Percentiles rank a stretch among this genome's conserved stretches.
phyloP scores from a whole-genome alignment of 1,140 invertebrate genomes.

The Odontomachus brunneus region DNA sequence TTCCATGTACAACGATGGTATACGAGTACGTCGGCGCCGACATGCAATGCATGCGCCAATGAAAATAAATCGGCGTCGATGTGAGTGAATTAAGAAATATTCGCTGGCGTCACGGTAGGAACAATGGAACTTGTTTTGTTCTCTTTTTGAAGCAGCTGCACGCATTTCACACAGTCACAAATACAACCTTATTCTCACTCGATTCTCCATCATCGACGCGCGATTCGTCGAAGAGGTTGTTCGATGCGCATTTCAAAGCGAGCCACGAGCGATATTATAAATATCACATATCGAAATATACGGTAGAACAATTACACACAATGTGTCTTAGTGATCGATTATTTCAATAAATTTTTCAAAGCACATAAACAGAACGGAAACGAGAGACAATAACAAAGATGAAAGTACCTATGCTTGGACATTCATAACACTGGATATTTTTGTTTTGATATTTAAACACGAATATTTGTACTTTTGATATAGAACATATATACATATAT shows the following conservation, averaged over 20 bases:
- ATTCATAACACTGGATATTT: too few species aligned
- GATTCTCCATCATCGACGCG: slow-evolving; percentile 2
- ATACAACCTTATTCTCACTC: slow-evolving; percentile 15
- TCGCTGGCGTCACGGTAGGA: slow-evolving; percentile 51
- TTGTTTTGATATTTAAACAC: too few species aligned
- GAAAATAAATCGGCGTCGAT: slow-evolving; percentile 71
- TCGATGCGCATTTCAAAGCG: background rate
- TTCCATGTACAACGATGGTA: slow-evolving; percentile 50
- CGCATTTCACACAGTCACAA: background rate
- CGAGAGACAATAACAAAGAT: too few species aligned
- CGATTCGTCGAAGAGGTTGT: slow-evolving; percentile 1
- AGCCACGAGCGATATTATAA: background rate
- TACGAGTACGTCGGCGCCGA: slow-evolving; percentile 37
- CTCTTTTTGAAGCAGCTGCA: slow-evolving; percentile 8
- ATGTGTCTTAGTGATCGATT: too few species aligned
- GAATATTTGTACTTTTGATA: too few species aligned
- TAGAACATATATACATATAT: too few species aligned
- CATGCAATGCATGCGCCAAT: slow-evolving; percentile 63
- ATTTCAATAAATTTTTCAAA: too few species aligned
- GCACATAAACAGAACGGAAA: too few species aligned
- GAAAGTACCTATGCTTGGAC: too few species aligned
- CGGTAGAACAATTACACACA: too few species aligned
- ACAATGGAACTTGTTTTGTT: slow-evolving; percentile 50
- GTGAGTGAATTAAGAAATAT: slow-evolving; percentile 72
- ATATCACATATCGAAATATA: too few species aligned